Base-by-base conservation (phyloP, 1,140 invertebrate species). In the Leucophenga varia region DNA sequence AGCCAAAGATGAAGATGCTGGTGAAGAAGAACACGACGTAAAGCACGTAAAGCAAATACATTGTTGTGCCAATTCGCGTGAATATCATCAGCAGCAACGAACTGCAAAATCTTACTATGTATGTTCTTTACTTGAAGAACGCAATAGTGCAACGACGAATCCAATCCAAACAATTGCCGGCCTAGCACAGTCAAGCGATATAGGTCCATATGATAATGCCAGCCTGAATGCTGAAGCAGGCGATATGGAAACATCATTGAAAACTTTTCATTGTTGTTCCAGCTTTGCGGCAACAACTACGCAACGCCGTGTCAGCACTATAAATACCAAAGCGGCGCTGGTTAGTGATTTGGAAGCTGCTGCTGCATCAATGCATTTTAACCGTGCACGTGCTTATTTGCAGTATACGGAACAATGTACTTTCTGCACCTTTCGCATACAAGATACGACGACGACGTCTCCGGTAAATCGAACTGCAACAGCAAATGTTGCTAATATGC, bases 331-430 rank as follows among this genome's bases (percentile, higher is more conserved):
- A 47, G 45, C 57, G 4, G 51, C 57, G 0, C 46, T 72, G 6
- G 53, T 51, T 2, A 67, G 31, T 43, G 61, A 25, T 36, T 43
- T 2, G 42, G 64, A 43, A 50, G 54, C 8, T 35, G 56, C 35
- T 34, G 48, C n/a, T 30, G 43, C 45, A 40, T n/a, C 55, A 54
- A 39, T n/a, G 34, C 19, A 1, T 16, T 8, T 2, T 32, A 34
- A 8, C 28, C 43, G 8, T 18, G 40, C 14, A 10, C 59, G 65
- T 3, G 52, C 65, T 2, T 72, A 69, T 41, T 21, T 74, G 3
- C 68, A 75, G 37, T 75, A 71, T 22, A 70, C 61, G 2, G 73
- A 75, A 31, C 72, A 75, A 39, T 75, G 73, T 28, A 68, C 70
- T 3, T 42, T 75, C 10, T 75, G 73, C 47, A 74, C 73, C 7